Conservation (phyloP, 1,140 invertebrate genomes). For the Holcopasites calliopsidis region DNA sequence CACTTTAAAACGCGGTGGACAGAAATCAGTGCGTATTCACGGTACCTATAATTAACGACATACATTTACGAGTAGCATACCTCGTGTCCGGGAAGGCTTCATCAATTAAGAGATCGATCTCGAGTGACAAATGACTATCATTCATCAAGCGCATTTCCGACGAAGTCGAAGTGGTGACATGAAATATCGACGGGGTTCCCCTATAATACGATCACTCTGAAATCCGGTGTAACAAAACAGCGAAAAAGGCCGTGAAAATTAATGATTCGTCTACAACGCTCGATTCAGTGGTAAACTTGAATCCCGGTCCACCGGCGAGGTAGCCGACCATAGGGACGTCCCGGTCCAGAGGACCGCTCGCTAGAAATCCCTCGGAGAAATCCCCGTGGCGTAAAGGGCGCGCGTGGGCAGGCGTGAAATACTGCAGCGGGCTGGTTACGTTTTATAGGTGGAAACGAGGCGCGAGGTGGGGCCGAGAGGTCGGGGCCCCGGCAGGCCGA, state of each 20-base stretch:
- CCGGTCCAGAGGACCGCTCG: no score
- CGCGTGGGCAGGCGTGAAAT: conserved; percentile 72
- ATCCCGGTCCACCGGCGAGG: no score
- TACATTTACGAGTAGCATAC: conserved; percentile 7
- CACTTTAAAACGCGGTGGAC: not conserved
- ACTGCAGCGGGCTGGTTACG: conserved; percentile 57
- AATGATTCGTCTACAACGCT: conserved; percentile 8
- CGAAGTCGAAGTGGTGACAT: conserved; percentile 34
- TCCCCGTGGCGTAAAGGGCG: conserved; percentile 48
- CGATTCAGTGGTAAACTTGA: conserved; percentile 7
- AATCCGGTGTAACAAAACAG: conserved; percentile 1
- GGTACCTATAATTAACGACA: conserved; percentile 21
- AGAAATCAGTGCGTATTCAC: conserved; percentile 14
- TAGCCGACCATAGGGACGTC: no score
- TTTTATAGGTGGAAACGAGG: conserved; percentile 62
- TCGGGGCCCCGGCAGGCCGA: conserved; percentile 44
- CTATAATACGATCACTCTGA: conserved; percentile 42
- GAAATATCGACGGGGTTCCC: conserved; percentile 43
- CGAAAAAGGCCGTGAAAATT: conserved; percentile 18
- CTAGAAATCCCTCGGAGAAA: no score
- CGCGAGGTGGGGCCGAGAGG: conserved; percentile 46
- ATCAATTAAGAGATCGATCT: conserved; percentile 48
- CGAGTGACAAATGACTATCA: conserved; percentile 38
- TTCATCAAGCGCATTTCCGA: conserved; percentile 31
- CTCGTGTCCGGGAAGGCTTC: conserved; percentile 7